phyloP scores from a whole-genome alignment of 2,888 invertebrate species.

The Noctua comes region DNA sequence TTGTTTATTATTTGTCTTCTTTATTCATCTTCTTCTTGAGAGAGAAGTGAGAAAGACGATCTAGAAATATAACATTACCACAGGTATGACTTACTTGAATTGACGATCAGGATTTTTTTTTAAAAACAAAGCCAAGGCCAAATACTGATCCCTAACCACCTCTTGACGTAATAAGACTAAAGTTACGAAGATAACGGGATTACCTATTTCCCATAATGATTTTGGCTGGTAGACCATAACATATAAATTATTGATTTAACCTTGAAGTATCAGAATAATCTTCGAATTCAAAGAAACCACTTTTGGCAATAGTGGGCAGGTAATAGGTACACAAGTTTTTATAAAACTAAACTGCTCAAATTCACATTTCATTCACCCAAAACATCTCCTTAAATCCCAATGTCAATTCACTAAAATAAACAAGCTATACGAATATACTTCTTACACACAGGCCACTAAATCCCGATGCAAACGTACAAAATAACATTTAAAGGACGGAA shows the following conservation, averaged over 20 bases:
- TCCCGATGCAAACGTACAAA: slow-evolving; percentile 28
- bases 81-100: too few relatives aligned
- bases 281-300: not conserved
- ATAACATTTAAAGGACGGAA: slow-evolving; percentile 41
- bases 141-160: not conserved
- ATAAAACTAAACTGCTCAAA: not conserved
- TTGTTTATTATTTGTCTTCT: too few relatives aligned
- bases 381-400: not conserved
- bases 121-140: too few relatives aligned
- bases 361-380: not conserved
- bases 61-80: too few relatives aligned
- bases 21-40: too few relatives aligned
- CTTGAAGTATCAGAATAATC: too few relatives aligned
- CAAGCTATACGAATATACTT: slow-evolving; percentile 2
- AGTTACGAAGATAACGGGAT: not conserved
- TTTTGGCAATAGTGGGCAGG: not conserved
- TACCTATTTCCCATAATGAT: too few relatives aligned
- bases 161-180: not conserved
- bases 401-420: not conserved
- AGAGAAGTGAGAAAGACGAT: too few relatives aligned
- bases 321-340: not conserved
- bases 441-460: not conserved
- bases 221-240: not conserved
- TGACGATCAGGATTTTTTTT: too few relatives aligned
- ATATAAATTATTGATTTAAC: not conserved